Conservation (phyloP, 2,888 invertebrate species). For the Campoplex capitator region DNA sequence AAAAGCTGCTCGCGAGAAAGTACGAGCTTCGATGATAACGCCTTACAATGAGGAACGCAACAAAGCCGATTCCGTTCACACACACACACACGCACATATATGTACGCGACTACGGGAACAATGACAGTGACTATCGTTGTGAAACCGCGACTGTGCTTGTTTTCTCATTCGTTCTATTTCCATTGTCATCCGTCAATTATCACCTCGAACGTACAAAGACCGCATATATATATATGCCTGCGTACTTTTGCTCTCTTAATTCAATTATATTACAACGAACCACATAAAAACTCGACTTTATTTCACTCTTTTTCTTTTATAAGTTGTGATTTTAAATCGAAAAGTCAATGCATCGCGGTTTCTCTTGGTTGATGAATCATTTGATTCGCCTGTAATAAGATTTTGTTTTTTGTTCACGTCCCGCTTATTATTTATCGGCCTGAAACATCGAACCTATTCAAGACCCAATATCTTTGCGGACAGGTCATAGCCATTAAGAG, state of each 20-base stretch:
- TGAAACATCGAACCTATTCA: not conserved
- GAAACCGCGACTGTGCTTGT: slow-evolving; percentile 21
- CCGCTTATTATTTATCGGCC: not conserved
- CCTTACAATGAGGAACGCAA: not conserved
- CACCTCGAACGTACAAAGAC: slow-evolving; percentile 40
- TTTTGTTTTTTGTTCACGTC: not conserved
- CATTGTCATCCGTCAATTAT: slow-evolving; percentile 30
- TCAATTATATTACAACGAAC: not conserved
- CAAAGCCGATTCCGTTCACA: not conserved
- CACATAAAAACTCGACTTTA: not conserved
- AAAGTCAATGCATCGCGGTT: no score
- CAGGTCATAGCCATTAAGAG: not conserved
- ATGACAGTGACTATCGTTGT: slow-evolving; percentile 25
- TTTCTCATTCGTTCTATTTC: slow-evolving; percentile 39
- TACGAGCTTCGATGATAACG: not conserved
- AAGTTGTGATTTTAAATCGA: no score
- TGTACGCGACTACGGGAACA: not conserved
- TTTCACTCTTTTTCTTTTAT: not conserved
- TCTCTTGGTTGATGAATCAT: not conserved
- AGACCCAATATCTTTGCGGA: slow-evolving; percentile 3
- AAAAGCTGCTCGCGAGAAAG: not conserved
- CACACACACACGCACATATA: not conserved
- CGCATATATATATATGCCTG: not conserved
- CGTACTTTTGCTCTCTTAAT: not conserved
- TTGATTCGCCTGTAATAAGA: not conserved